These are phyloP conservation scores for Paramormyrops hopkinsi DNA, from an alignment of 2,797 vertebrate species.

Conservation along the genomic window DNA sequence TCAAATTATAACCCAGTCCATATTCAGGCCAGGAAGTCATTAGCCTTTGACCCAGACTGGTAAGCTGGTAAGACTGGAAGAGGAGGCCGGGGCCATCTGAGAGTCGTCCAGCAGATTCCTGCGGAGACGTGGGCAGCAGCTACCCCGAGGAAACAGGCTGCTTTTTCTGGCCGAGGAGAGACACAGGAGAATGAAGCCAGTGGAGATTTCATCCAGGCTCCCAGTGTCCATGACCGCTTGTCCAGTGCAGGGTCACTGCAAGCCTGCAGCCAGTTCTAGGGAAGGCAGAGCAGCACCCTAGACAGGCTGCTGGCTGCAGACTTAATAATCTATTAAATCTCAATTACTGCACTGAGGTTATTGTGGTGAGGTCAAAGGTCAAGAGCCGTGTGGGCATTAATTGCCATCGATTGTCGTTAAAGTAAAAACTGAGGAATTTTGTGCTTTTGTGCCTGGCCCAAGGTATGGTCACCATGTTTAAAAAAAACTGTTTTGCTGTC, in stretches of 20 bases:
- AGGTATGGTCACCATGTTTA: background rate
- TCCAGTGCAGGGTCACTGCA: background rate
- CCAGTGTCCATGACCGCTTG: background rate
- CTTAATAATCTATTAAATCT: conserved; percentile 8
- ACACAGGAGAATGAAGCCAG: background rate
- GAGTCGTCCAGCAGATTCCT: background rate
- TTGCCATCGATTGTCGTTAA: background rate
- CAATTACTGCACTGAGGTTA: background rate
- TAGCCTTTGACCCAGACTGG: background rate
- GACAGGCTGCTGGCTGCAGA: background rate
- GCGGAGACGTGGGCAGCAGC: background rate
- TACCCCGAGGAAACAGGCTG: background rate
- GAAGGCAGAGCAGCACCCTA: background rate
- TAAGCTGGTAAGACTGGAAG: background rate
- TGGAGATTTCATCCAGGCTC: background rate
- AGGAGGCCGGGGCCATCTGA: background rate
- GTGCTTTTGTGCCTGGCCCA: background rate
- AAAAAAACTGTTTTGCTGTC: background rate
- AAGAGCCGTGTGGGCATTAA: background rate
- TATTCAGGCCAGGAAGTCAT: background rate
- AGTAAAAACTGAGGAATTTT: too few species aligned
- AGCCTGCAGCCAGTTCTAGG: background rate
- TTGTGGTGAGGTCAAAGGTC: background rate
- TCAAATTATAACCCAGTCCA: background rate
- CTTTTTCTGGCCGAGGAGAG: background rate